Conservation (phyloP, 1,140 invertebrate genomes). For the Drosophila prosaltans region DNA sequence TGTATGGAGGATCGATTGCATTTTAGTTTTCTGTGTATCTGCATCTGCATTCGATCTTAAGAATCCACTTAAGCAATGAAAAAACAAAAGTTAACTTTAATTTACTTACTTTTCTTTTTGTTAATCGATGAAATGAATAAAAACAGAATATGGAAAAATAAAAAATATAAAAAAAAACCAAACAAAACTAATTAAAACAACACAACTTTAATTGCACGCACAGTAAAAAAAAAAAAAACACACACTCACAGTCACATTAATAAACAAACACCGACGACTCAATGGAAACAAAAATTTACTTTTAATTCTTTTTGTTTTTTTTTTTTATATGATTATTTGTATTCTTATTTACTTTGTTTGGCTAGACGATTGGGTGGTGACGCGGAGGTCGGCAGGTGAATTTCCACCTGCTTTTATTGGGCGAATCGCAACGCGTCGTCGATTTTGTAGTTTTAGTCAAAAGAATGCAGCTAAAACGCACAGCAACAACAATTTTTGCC, state of each 20-base stretch:
- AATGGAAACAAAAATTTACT: slow-evolving; percentile 7
- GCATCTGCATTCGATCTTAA: neutral
- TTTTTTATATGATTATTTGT: slow-evolving; percentile 19
- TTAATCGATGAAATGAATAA: slow-evolving; percentile 28
- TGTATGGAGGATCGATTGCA: slow-evolving; percentile 8
- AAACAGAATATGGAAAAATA: slow-evolving; percentile 33
- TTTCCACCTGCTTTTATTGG: slow-evolving; percentile 12
- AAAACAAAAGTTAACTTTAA: slow-evolving; percentile 4
- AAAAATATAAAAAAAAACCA: slow-evolving; percentile 48
- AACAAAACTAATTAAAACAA: slow-evolving; percentile 66
- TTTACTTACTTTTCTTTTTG: slow-evolving; percentile 45
- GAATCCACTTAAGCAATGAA: neutral
- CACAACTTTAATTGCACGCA: slow-evolving; percentile 44
- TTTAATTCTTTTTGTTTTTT: slow-evolving; percentile 19
- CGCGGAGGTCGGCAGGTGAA: slow-evolving; percentile 6
- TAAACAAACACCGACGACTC: neutral
- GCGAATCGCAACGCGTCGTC: slow-evolving; percentile 1
- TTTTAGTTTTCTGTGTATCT: slow-evolving; percentile 15
- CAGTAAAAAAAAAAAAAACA: slow-evolving; percentile 60
- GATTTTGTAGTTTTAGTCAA: slow-evolving; percentile 14
- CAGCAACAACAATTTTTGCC: slow-evolving; percentile 26
- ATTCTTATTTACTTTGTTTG: slow-evolving; percentile 25
- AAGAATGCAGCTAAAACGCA: slow-evolving; percentile 27
- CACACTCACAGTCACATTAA: neutral
- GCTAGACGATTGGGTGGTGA: slow-evolving; percentile 9